Conservation (phyloP, 2,113 vertebrate species). For the Kobus ellipsiprymnus region DNA sequence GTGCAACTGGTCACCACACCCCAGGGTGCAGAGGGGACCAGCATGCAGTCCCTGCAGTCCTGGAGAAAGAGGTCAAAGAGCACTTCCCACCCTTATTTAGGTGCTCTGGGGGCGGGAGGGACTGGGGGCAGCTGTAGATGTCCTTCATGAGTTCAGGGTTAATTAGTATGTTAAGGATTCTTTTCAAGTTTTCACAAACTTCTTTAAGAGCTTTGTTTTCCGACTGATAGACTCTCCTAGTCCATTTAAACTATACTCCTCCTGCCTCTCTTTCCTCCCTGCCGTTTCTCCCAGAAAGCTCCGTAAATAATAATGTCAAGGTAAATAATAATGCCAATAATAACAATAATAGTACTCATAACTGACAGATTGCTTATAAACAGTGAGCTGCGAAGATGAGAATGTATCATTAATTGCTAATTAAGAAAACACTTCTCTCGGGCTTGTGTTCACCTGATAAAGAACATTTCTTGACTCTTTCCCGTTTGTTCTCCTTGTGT, state of each 20-base stretch:
- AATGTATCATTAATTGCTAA: slow-evolving; percentile 1
- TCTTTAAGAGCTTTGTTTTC: background rate
- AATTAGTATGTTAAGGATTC: background rate
- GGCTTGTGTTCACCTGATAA: background rate
- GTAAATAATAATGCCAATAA: background rate
- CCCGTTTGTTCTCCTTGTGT: background rate
- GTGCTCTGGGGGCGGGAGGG: rapidly evolving
- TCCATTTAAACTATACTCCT: background rate
- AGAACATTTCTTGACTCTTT: background rate
- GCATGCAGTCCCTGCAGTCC: rapidly evolving
- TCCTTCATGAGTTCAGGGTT: background rate
- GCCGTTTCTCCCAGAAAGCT: background rate
- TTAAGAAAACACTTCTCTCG: background rate
- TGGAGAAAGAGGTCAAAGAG: background rate
- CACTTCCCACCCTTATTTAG: rapidly evolving
- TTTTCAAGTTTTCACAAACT: background rate
- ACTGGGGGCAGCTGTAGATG: rapidly evolving
- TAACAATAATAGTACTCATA: background rate
- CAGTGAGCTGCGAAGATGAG: background rate
- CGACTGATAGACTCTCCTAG: background rate
- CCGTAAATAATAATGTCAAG: background rate
- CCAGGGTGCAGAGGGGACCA: background rate
- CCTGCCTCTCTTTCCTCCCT: background rate
- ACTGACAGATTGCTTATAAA: background rate
- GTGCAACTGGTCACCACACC: rapidly evolving